Evolutionary conservation across 2,797 vertebrate genomes (phyloP).

Genomic region (Lycodopsis pacificus): DNA sequence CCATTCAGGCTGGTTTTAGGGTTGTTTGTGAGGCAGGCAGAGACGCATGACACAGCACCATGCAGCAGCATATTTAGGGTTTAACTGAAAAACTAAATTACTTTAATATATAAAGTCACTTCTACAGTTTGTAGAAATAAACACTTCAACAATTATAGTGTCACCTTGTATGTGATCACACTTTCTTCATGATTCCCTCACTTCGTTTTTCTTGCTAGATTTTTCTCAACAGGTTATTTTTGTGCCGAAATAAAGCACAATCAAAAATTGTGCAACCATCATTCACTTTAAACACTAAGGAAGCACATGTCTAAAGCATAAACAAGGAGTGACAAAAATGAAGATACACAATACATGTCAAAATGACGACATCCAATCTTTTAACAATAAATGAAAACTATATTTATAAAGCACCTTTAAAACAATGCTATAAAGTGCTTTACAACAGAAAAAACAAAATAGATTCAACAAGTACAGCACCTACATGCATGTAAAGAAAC

Average conservation of each 20-base stretch:
- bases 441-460: not conserved
- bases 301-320: not conserved
- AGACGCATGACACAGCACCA: constrained; percentile 9
- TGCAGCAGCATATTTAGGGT: constrained; percentile 1
- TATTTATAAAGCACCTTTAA: not conserved
- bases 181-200: not conserved
- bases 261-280: not conserved
- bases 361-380: not conserved
- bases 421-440: not conserved
- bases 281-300: not conserved
- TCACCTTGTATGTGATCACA: constrained; percentile 20
- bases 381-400: not conserved
- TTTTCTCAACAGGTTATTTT: not conserved
- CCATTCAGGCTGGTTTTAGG: not conserved
- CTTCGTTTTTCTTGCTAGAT: not conserved
- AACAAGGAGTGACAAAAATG: not conserved
- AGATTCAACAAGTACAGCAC: not conserved
- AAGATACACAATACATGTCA: not conserved
- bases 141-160: constrained; percentile 11
- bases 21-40: not conserved
- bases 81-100: constrained; percentile 20
- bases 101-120: constrained; percentile 27
- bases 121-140: constrained; percentile 22
- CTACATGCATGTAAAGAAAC: not conserved
- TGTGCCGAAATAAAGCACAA: not conserved